Conservation (phyloP, 2,113 vertebrate genomes). For the Galemys pyrenaicus region DNA sequence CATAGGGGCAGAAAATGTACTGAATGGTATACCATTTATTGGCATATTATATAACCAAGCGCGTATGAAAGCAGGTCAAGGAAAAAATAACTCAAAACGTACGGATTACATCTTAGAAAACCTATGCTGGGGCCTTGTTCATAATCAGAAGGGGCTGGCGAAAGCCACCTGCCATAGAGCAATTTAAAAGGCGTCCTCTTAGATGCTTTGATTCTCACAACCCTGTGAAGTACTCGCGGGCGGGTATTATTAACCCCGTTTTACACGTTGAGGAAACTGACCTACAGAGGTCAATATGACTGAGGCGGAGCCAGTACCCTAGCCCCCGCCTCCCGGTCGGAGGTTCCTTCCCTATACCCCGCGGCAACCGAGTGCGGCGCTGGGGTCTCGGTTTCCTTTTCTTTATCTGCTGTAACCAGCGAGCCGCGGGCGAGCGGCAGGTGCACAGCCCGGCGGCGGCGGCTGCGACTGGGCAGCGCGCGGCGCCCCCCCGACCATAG, state of each 20-base stretch:
- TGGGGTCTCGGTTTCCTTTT: background rate
- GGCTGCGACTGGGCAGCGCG: background rate
- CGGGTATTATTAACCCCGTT: background rate
- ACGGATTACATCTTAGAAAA: background rate
- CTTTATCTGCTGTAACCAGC: accelerated
- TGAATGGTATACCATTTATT: background rate
- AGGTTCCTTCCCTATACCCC: background rate
- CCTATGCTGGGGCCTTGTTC: background rate
- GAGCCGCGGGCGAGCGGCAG: accelerated
- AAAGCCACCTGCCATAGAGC: background rate
- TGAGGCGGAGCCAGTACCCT: background rate
- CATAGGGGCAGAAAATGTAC: background rate
- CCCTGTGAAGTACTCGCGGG: background rate
- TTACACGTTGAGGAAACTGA: background rate
- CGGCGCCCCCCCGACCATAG: background rate
- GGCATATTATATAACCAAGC: background rate
- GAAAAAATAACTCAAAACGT: background rate
- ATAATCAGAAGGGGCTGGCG: background rate
- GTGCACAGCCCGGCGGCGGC: accelerated
- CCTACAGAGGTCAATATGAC: background rate
- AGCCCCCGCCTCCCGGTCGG: background rate
- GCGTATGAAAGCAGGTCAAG: slow-evolving; percentile 11
- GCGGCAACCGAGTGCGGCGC: background rate
- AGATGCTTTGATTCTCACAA: background rate
- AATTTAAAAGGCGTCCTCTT: slow-evolving; percentile 50